Evolutionary conservation across 2,888 invertebrate species (phyloP), one percentile per base, ranked within the genome.

Genomic region (Lasioglossum calceatum): DNA sequence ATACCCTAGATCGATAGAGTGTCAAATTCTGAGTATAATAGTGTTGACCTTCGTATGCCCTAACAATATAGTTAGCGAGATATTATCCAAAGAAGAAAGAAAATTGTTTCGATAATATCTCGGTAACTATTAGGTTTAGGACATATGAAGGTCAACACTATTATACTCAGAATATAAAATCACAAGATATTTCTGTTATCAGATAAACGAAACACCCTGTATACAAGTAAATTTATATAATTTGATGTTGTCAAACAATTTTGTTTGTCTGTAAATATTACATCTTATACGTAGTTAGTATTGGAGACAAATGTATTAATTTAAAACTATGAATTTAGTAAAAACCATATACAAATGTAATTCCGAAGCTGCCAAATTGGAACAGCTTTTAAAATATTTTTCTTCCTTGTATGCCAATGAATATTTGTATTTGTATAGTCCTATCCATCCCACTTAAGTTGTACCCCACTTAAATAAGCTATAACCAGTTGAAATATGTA

Each of bases 401-500:
- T 79, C 14, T n/a, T 50, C 39, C n/a, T 42, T 36, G 19, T 58
- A 73, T 27, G 36, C 61, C 73, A 79, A 64, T 61, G 54, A 58
- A 74, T 73, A 67, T 76, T 72, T 58, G 39, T 75, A 72, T 74
- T 47, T 71, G 67, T n/a, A 72, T 76, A 64, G 42, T 83, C 77
- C 74, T 61, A 75, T 64, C 50, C 58, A 75, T 42, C 44, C 72
- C 80, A 44, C n/a, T 75, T 86, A 81, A 81, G 79, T 79, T 81
- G 79, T 77, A 81, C 44, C 70, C 64, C 72, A 72, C 42, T 87
- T 85, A 87, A 81, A 83, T 88, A 80, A 79, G 74, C 79, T 81
- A 82, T 82, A 79, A 81, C 42, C 81, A 79, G 81, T 58, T 87
- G 84, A 88, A 88, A 85, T 77, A 77, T 83, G 81, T 84, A 88